Evolutionary conservation across 2,888 invertebrate genomes (phyloP), one percentile per base, ranked within the genome.

Genomic region (Plagodis pulveraria): DNA sequence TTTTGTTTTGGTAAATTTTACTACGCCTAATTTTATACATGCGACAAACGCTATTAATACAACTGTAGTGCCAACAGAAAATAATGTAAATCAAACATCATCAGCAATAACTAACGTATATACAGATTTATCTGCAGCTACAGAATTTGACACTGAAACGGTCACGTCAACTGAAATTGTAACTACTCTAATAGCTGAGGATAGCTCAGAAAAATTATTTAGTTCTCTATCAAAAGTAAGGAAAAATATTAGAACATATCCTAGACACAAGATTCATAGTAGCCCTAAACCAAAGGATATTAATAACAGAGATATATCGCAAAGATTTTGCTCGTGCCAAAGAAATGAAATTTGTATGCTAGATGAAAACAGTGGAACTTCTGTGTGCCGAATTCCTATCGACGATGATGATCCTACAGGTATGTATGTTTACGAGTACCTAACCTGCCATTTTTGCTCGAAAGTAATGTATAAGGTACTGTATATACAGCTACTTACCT

Each of bases 311-410:
- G 87, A 90, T 73, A 69, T 88, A 70, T 84, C 88, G 50, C 74
- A 81, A 75, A 87, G 77, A 69, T 91, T 91, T 80, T 94, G 94
- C 73, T 86, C 89, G 86, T 94, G 94, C 88, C 87, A 91, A 84
- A 89, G 70, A 64, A 83, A 84, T 66, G 94, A 95, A 84, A 94
- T 95, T 61, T 95, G 95, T 84, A 94, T 95, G 81, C 93, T 95
- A 50, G 91, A 94, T 69, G 93, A 93, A 70, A 93, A 87, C 67
- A 95, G 94, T 72, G 93, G 94, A 50, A 93, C 93, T 48, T 93
- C 95, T 5, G 84, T 91, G 48, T 95, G 95, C 77, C 91, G 89
- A 71, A 74, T 76, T 42, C 87, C 93, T 6, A 71, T 83, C 12
- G 95, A 95, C 74, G 77, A 81, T 5, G 82, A 89, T 9, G 95